These are phyloP conservation scores for Clarias platycephalus DNA, from an alignment of 2,797 vertebrate genomes.

Conservation along the genomic window DNA sequence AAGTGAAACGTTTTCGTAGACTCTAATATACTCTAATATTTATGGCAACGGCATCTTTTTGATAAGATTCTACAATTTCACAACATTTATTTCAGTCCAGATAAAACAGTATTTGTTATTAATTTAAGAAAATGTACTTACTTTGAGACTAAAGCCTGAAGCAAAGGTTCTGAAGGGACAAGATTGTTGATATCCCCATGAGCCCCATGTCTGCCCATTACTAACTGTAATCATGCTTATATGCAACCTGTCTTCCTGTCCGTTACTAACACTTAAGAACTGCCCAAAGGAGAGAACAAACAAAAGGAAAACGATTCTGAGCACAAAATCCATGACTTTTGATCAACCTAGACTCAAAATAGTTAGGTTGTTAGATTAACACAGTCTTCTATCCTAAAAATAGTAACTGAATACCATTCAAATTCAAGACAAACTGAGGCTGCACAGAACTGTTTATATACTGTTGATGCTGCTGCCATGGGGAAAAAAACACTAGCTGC, in stretches of 20 bases:
- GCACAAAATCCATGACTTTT: not conserved
- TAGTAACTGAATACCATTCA: not conserved
- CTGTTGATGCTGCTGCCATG: too few relatives aligned
- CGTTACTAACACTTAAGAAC: not conserved
- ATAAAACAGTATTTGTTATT: not conserved
- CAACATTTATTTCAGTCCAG: too few relatives aligned
- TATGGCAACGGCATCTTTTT: too few relatives aligned
- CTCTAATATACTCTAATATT: too few relatives aligned
- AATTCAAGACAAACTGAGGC: not conserved
- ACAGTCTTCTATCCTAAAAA: not conserved
- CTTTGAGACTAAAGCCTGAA: slow-evolving; percentile 31
- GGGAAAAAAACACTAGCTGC: not conserved
- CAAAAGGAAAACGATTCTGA: not conserved
- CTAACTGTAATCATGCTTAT: not conserved
- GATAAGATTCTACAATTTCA: too few relatives aligned
- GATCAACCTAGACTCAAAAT: not conserved
- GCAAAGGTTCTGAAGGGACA: slow-evolving; percentile 18
- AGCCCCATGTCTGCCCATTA: slow-evolving; percentile 16
- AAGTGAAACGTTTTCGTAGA: too few relatives aligned
- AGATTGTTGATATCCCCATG: not conserved
- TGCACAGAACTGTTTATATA: not conserved
- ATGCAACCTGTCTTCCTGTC: not conserved
- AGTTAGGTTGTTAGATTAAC: too few relatives aligned
- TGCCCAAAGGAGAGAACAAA: not conserved
- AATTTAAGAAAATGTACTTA: not conserved